A percentile compares a stretch with the other conserved stretches of the same genome.
Conservation (phyloP, 2,113 vertebrate species). For the Malurus cyaneus region DNA sequence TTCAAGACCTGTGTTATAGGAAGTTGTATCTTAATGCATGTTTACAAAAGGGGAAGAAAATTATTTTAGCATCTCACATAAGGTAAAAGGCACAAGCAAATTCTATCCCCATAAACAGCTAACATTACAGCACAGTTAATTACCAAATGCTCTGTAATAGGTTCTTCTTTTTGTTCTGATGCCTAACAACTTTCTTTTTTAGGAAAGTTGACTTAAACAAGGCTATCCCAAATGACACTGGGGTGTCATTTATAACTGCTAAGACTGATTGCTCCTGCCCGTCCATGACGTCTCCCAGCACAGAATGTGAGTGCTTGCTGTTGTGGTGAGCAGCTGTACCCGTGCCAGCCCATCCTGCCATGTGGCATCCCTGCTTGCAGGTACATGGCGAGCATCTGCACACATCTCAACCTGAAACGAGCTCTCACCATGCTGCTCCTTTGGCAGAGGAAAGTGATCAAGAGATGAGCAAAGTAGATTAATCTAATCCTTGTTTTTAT, state of each 20-base stretch:
- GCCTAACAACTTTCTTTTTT: background rate
- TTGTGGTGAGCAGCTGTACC: background rate
- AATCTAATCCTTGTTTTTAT: background rate
- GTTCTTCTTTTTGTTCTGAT: background rate
- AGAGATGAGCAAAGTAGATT: background rate
- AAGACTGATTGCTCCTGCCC: background rate
- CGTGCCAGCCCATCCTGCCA: fast-evolving
- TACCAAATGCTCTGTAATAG: background rate
- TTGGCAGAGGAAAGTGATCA: background rate
- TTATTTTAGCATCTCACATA: background rate
- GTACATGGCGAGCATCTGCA: fast-evolving
- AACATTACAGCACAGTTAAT: background rate
- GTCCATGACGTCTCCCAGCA: too few species aligned
- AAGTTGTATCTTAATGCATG: background rate
- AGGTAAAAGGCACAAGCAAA: background rate
- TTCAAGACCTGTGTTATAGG: background rate
- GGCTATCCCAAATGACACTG: background rate
- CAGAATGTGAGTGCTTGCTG: background rate
- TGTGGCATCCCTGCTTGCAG: fast-evolving
- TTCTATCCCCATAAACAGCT: background rate
- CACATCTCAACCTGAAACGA: fast-evolving
- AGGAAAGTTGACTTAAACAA: background rate
- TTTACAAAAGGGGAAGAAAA: background rate
- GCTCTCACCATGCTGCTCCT: background rate
- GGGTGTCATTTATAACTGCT: background rate